phyloP scores from a whole-genome alignment of 2,888 invertebrate genomes.

The Micropterix aruncella region DNA sequence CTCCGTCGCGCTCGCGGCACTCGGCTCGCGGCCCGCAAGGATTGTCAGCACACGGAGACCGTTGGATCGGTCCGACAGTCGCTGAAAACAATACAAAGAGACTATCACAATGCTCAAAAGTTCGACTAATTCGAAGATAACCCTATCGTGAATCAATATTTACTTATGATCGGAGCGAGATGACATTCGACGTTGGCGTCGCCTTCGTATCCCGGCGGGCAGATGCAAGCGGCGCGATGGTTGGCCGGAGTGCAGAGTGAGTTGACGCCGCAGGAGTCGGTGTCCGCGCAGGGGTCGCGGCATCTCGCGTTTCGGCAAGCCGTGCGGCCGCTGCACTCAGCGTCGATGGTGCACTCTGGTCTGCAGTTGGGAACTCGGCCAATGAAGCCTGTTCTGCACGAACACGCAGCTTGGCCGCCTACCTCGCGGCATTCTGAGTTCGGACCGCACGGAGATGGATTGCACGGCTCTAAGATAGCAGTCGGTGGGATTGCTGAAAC shows the following conservation, averaged over 20 bases:
- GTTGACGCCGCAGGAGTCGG: conserved; percentile 53
- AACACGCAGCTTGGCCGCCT: conserved; percentile 73
- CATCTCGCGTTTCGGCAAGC: conserved; percentile 74
- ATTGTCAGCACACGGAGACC: conserved; percentile 64
- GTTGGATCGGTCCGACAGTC: not conserved
- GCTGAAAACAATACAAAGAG: no score
- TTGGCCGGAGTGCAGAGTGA: conserved; percentile 75
- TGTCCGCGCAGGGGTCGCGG: conserved; percentile 67
- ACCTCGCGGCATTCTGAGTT: conserved; percentile 70
- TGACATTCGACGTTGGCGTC: conserved; percentile 58
- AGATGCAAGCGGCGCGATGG: conserved; percentile 69
- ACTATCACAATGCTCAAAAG: no score
- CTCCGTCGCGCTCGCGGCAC: conserved; percentile 67
- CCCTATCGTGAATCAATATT: no score
- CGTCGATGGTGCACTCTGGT: conserved; percentile 67
- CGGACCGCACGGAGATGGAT: conserved; percentile 72
- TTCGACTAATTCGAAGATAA: no score
- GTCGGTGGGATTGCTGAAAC: conserved; percentile 24
- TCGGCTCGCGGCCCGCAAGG: conserved; percentile 79
- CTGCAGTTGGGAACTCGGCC: conserved; percentile 79
- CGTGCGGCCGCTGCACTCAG: conserved; percentile 69
- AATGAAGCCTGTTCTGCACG: conserved; percentile 64
- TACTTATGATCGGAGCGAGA: conserved; percentile 35
- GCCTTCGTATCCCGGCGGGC: conserved; percentile 70
- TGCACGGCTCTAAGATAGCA: conserved; percentile 47